phyloP scores from a whole-genome alignment of 1,140 invertebrate species.

The Harlomillsia oculata region DNA sequence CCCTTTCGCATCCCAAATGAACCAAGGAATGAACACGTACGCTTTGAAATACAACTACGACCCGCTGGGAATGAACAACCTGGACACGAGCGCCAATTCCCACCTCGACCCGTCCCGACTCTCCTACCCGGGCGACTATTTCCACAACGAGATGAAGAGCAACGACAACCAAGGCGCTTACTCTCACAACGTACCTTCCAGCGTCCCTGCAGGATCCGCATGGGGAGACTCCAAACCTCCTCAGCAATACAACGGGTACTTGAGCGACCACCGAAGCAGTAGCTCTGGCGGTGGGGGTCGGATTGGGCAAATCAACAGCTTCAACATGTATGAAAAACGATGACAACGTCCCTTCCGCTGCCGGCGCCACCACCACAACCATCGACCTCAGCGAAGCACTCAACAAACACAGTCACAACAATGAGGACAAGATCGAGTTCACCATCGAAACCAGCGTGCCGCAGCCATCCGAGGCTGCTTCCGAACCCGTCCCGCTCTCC shows the following conservation, averaged over 20 bases:
- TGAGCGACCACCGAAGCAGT: background rate
- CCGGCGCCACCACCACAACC: background rate
- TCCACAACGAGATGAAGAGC: slow-evolving; percentile 12
- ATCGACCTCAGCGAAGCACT: slow-evolving; percentile 8
- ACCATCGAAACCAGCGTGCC: slow-evolving; percentile 25
- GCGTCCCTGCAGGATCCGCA: slow-evolving; percentile 8
- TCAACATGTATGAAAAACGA: slow-evolving; percentile 2
- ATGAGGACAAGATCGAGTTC: slow-evolving; percentile 25
- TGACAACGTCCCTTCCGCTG: background rate
- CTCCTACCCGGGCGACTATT: slow-evolving; percentile 31
- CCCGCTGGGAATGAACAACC: slow-evolving; percentile 32
- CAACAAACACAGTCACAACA: background rate
- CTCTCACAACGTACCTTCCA: no score
- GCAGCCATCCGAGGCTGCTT: background rate
- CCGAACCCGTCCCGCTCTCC: background rate
- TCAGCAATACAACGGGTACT: slow-evolving; percentile 4
- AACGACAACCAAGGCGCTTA: no score
- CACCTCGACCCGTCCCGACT: slow-evolving; percentile 32
- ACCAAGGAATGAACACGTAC: slow-evolving; percentile 30
- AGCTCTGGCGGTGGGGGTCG: background rate
- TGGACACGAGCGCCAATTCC: slow-evolving; percentile 26
- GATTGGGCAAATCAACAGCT: slow-evolving; percentile 9
- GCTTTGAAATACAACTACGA: slow-evolving; percentile 35
- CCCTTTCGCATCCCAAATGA: slow-evolving; percentile 25
- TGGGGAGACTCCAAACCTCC: slow-evolving; percentile 30